Conservation (phyloP, 2,888 invertebrate genomes). For the Hartigia nigra region DNA sequence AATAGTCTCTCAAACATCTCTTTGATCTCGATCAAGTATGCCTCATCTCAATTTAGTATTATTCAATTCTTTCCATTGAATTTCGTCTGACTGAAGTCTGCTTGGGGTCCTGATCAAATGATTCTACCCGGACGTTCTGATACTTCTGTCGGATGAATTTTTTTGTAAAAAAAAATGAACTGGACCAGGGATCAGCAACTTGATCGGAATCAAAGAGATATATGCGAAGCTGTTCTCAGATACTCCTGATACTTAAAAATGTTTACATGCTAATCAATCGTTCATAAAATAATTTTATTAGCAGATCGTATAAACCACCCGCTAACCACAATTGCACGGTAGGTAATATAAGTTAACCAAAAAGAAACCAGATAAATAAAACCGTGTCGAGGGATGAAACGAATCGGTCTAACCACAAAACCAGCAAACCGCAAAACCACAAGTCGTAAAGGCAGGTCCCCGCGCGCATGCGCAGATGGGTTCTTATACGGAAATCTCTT, state of each 20-base stretch:
- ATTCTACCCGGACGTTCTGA: not conserved
- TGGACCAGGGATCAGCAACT: no score
- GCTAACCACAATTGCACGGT: not conserved
- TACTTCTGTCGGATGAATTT: not conserved
- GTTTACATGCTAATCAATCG: not conserved
- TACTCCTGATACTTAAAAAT: not conserved
- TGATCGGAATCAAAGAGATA: not conserved
- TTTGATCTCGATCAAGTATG: not conserved
- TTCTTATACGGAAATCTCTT: not conserved
- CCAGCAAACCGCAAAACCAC: conserved; percentile 4
- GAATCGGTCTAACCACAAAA: conserved; percentile 1
- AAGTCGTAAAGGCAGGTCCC: not conserved
- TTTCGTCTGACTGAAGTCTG: not conserved
- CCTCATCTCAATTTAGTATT: not conserved
- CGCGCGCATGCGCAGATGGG: not conserved
- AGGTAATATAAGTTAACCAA: not conserved
- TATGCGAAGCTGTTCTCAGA: not conserved
- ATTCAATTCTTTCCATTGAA: not conserved
- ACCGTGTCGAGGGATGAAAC: not conserved
- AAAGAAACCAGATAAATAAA: not conserved
- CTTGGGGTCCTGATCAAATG: not conserved
- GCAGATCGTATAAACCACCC: not conserved
- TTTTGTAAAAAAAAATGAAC: no score
- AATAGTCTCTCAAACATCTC: not conserved
- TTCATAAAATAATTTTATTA: not conserved